Percentiles rank a stretch among this genome's conserved stretches.
phyloP scores from a whole-genome alignment of 2,888 invertebrate species.

The Heliconius cydno region DNA sequence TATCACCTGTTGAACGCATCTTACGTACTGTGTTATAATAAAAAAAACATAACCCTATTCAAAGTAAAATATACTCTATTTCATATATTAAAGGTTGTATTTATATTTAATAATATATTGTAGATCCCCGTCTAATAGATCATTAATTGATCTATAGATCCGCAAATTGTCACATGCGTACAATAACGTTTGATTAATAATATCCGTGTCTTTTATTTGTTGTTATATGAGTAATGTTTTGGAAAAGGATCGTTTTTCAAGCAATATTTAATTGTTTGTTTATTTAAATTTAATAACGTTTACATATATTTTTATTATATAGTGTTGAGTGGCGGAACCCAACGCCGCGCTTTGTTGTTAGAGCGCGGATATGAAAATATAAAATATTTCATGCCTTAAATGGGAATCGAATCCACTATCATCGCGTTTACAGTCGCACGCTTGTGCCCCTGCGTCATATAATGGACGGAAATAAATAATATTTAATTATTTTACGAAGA shows the following conservation, averaged over 20 bases:
- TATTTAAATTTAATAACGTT: neutral
- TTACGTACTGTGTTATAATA: conserved; percentile 42
- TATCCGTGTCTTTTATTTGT: neutral
- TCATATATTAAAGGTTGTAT: neutral
- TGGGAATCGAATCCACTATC: no score
- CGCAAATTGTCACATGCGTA: neutral
- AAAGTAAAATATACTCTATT: conserved; percentile 30
- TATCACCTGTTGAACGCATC: conserved; percentile 53
- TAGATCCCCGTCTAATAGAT: conserved; percentile 4
- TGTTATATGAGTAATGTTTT: neutral
- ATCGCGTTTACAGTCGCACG: no score
- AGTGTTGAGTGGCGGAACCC: no score
- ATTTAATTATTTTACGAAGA: no score
- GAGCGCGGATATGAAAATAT: no score
- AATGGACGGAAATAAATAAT: no score
- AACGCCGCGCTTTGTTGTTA: no score
- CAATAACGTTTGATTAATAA: conserved; percentile 1
- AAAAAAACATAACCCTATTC: conserved; percentile 27
- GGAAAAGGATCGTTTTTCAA: neutral
- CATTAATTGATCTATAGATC: conserved; percentile 4
- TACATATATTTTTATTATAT: no score
- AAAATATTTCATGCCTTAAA: no score
- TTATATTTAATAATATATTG: neutral
- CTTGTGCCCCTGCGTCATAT: no score
- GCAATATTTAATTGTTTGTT: neutral